Evolutionary conservation across 2,888 invertebrate genomes (phyloP).

Genomic region (Argyra leucocephala): DNA sequence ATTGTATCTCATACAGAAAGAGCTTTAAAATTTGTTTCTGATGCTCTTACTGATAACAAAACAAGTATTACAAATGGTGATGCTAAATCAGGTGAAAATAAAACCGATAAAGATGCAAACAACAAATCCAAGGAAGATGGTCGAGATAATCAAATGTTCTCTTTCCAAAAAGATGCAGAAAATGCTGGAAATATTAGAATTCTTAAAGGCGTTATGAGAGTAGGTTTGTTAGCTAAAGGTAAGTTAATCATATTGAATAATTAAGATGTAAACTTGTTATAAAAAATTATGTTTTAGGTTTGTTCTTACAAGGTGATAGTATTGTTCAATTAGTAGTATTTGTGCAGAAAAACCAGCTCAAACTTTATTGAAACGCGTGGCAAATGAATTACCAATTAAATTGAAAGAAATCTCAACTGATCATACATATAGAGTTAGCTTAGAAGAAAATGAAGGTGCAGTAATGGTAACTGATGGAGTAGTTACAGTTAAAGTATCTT

Average conservation of each 20-base stretch:
- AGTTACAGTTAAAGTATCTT: slow-evolving; percentile 73
- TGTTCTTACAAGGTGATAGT: slow-evolving; percentile 80
- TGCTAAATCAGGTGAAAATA: slow-evolving; percentile 38
- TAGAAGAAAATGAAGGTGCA: slow-evolving; percentile 75
- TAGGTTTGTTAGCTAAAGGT: slow-evolving; percentile 75
- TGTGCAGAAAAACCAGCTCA: slow-evolving; percentile 90
- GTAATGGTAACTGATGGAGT: slow-evolving; percentile 70
- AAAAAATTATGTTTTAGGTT: slow-evolving; percentile 47
- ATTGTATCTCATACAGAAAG: slow-evolving; percentile 88
- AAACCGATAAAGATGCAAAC: slow-evolving; percentile 44
- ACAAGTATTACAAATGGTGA: slow-evolving; percentile 40
- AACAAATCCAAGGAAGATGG: slow-evolving; percentile 55
- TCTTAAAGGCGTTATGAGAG: slow-evolving; percentile 93
- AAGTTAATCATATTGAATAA: neutral
- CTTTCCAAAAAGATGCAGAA: slow-evolving; percentile 59
- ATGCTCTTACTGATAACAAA: slow-evolving; percentile 61
- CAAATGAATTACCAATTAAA: slow-evolving; percentile 71
- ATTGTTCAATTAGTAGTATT: slow-evolving; percentile 86
- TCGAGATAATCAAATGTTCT: slow-evolving; percentile 70
- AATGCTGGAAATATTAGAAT: slow-evolving; percentile 55
- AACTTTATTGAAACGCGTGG: slow-evolving; percentile 76
- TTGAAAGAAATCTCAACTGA: slow-evolving; percentile 63
- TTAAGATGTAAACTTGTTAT: no score
- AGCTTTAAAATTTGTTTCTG: slow-evolving; percentile 88
- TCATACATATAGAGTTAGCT: slow-evolving; percentile 71